Base-by-base conservation (phyloP, 2,113 vertebrate species). In the Bufo gargarizans region DNA sequence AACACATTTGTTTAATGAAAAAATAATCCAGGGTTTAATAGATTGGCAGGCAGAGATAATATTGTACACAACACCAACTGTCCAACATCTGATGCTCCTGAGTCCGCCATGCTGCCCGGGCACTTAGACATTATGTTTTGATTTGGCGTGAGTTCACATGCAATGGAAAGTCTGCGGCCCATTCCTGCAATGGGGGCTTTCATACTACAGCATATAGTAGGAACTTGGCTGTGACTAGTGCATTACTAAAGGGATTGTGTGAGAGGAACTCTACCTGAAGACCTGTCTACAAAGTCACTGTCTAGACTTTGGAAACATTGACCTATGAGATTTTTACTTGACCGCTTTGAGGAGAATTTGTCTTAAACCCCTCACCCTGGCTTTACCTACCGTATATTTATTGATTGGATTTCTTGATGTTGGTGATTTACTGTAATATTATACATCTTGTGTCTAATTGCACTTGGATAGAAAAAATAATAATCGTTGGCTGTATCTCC, bases 1-100 rank as follows among this genome's bases (percentile, higher is more conserved):
- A 89, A 84, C 87, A 65, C 87, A 84, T 89, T 84, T 89, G 78
- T 89, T 78, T 84, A 84, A 89, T 89, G 74, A 89, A 89, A 89
- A 84, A 84, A 50, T 89, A 89, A 89, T 89, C 87, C 80, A 19
- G 76, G 74, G 81, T 89, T 89, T 77, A 89, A 84, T 78, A 77
- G 59, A 78, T 78, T 89, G 87, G 87, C 87, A 89, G 87, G 9
- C 72, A 45, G 72, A 8, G 61, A 84, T 55, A n/a, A 33, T 22
- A 67, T 78, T 89, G 87, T 84, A 84, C 74, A 84, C 82, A 83
- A 55, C 58, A 88, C 87, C 87, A 88, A 88, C 80, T 88, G 87
- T 88, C 87, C 69, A 84, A 77, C 81, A 84, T 84, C 81, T 77
- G 69, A 89, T 82, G n/a, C 61, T 77, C 82, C 82, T 78, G 58